Evolutionary conservation across 2,888 invertebrate genomes (phyloP), one percentile per base, ranked within the genome.

Genomic region (Hyles lineata): DNA sequence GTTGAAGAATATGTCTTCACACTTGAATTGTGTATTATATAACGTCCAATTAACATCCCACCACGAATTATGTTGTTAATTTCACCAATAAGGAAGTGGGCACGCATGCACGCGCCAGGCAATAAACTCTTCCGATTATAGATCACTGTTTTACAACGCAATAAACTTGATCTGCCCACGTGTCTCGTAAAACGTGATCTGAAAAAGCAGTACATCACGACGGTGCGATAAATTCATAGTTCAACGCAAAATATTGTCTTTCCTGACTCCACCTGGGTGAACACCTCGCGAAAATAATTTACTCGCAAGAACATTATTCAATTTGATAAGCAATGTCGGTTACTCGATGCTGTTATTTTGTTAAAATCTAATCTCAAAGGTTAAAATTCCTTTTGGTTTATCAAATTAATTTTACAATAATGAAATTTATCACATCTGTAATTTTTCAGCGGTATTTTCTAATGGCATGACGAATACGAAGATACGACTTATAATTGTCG

Each of bases 111-210:
- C 79, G 78, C 76, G 78, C 77, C 74, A 74, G 76, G 78, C 80
- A 78, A 82, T 87, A 86, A 85, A 86, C 81, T 83, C 78, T 81
- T 82, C 79, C 77, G 78, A 83, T 81, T 80, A 85, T 84, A 78
- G 79, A 82, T 84, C 79, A 80, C 63, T 77, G 80, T 84, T 89
- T 89, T 86, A 90, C 82, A 85, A 75, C 84, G 78, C 79, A 78
- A 76, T 88, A 84, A 87, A 87, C 78, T 74, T 77, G 77, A 83
- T 83, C 80, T 75, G 73, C 78, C 81, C 80, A 85, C 80, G 80
- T 82, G 80, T 70, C 63, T 74, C 70, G 73, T 73, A 73, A 73
- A 70, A 60, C 72, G 21, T 62, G 62, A 62, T 71, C 50, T 67
- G 71, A 72, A 69, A 72, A 62, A 67, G 62, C 35, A 70, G 70